A percentile compares a stretch with the other conserved stretches of the same genome.
phyloP scores from a whole-genome alignment of 2,797 vertebrate genomes.

The Neosilurus mollespiculum region DNA sequence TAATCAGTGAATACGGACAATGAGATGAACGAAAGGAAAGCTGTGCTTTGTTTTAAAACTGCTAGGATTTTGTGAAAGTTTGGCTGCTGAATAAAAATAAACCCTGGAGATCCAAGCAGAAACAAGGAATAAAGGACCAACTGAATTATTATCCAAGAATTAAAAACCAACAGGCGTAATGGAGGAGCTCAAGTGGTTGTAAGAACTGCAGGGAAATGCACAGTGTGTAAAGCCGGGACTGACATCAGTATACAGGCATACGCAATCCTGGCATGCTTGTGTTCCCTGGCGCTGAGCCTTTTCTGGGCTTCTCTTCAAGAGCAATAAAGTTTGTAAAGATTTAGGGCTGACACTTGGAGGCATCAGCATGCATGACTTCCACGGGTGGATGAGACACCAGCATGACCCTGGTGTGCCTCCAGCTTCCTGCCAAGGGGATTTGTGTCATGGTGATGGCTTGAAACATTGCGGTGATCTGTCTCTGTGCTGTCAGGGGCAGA shows the following conservation, averaged over 20 bases:
- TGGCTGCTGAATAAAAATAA: not conserved
- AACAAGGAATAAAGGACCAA: not conserved
- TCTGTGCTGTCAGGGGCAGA: constrained; percentile 43
- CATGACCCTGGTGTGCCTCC: constrained; percentile 61
- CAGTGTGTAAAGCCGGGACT: constrained; percentile 27
- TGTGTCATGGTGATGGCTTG: constrained; percentile 47
- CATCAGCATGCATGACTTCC: constrained; percentile 51
- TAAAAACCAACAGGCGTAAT: not conserved
- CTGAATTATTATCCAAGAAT: not conserved
- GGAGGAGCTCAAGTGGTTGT: constrained; percentile 4
- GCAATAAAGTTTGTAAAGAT: constrained; percentile 59
- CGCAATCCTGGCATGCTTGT: constrained; percentile 27
- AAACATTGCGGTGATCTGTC: constrained; percentile 43
- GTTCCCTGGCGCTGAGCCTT: constrained; percentile 44
- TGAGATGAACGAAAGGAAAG: not conserved
- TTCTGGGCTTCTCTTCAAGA: constrained; percentile 57
- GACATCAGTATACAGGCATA: constrained; percentile 60
- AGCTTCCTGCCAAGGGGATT: constrained; percentile 48
- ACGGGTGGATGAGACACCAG: constrained; percentile 45
- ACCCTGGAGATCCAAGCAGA: not conserved
- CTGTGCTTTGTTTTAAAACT: not conserved
- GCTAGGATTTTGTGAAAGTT: not conserved
- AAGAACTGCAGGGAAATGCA: constrained; percentile 7
- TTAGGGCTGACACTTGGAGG: constrained; percentile 57
- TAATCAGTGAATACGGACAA: not conserved